A percentile compares a stretch with the other conserved stretches of the same genome.
These are phyloP conservation scores for Hephaestus fuliginosus DNA, from an alignment of 2,797 vertebrate species.

Conservation along the genomic window DNA sequence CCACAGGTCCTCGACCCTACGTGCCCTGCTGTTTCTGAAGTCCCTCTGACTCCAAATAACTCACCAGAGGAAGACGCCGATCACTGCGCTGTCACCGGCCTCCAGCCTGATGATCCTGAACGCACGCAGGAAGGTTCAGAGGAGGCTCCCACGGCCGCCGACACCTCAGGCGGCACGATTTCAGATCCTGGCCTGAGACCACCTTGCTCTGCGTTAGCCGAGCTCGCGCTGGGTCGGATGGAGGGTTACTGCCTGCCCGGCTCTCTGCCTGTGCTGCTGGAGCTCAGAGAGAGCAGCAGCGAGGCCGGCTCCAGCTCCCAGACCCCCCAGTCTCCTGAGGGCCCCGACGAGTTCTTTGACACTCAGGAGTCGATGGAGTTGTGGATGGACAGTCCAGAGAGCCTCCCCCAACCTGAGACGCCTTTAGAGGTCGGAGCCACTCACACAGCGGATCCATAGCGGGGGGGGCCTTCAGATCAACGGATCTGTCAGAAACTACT, in stretches of 20 bases:
- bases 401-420: slow-evolving; percentile 56
- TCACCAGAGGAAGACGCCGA: slow-evolving; percentile 60
- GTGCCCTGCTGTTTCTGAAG: slow-evolving; percentile 27
- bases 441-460: slow-evolving; percentile 72
- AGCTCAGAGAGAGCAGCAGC: slow-evolving; percentile 87
- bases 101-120: slow-evolving; percentile 30
- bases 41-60: slow-evolving; percentile 66
- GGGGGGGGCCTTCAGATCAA: neutral
- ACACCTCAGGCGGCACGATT: neutral
- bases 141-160: neutral
- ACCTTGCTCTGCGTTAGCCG: slow-evolving; percentile 66
- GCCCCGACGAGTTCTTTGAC: slow-evolving; percentile 85
- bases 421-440: slow-evolving; percentile 71
- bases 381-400: slow-evolving; percentile 78
- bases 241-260: slow-evolving; percentile 81
- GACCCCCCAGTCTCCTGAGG: slow-evolving; percentile 85
- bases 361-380: slow-evolving; percentile 83
- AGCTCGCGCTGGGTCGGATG: slow-evolving; percentile 74
- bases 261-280: slow-evolving; percentile 84
- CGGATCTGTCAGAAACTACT: slow-evolving; percentile 22
- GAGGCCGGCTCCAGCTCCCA: slow-evolving; percentile 87
- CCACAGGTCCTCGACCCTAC: slow-evolving; percentile 50
- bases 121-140: slow-evolving; percentile 16
- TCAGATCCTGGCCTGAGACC: slow-evolving; percentile 46
- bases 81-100: neutral